phyloP scores from a whole-genome alignment of 2,797 vertebrate species.

The Coilia nasus region DNA sequence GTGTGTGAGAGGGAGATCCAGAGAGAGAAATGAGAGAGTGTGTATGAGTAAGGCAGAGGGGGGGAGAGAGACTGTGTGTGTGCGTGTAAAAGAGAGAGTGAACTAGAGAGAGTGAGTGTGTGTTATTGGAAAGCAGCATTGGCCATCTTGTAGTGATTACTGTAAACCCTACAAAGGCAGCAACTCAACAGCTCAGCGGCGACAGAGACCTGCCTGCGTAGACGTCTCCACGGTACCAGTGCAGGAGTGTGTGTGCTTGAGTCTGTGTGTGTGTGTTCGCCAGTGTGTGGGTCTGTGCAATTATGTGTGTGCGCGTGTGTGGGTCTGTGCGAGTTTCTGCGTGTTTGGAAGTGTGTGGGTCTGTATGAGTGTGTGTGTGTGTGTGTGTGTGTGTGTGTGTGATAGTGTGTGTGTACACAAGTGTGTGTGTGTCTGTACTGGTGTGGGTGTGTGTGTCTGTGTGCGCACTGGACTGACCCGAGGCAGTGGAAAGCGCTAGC shows the following conservation, averaged over 20 bases:
- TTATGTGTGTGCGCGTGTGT: background rate
- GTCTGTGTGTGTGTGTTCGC: background rate
- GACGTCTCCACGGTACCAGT: background rate
- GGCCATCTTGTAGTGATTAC: conserved; percentile 16
- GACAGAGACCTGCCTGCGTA: conserved; percentile 10
- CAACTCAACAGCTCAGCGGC: background rate
- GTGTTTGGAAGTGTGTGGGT: background rate
- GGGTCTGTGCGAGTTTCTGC: background rate
- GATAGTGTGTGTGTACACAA: background rate
- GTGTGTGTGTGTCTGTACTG: too few species aligned
- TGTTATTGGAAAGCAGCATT: background rate
- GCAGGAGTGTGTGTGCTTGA: background rate
- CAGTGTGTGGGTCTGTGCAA: background rate
- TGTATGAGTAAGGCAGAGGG: too few species aligned
- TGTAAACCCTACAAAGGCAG: background rate
- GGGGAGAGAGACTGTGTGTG: background rate
- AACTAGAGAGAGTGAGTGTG: background rate
- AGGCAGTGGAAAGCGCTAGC: too few species aligned
- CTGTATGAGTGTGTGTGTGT: background rate
- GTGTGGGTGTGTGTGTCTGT: too few species aligned
- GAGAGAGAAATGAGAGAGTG: too few species aligned
- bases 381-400: background rate
- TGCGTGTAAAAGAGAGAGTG: background rate
- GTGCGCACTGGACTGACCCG: too few species aligned
- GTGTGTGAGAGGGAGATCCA: too few species aligned